Evolutionary conservation across 2,888 invertebrate species (phyloP).

Genomic region (Luffia ferchaultella): DNA sequence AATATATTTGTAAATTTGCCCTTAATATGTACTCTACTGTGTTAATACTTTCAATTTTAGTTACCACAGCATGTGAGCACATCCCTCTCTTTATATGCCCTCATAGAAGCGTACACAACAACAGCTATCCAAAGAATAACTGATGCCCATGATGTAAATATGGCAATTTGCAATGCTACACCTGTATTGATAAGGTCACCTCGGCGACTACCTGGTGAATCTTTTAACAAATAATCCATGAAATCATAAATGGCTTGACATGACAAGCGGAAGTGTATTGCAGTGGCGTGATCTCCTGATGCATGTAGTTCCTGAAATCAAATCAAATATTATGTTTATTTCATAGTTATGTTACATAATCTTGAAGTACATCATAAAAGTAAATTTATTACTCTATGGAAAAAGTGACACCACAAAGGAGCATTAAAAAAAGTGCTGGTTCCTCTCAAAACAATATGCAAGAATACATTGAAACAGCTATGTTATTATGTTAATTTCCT

Average conservation of each 20-base stretch:
- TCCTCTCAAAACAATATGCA: too few species aligned
- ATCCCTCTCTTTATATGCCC: constrained; percentile 52
- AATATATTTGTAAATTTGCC: too few species aligned
- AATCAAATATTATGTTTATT: neutral
- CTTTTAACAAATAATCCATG: constrained; percentile 83
- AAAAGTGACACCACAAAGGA: too few species aligned
- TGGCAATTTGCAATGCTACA: constrained; percentile 70
- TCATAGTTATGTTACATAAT: neutral
- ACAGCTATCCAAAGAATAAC: constrained; percentile 65
- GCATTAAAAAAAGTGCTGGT: too few species aligned
- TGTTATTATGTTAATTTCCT: too few species aligned
- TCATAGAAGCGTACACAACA: constrained; percentile 55
- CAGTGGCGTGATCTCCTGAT: constrained; percentile 65
- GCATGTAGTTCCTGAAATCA: constrained; percentile 45
- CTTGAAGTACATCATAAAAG: too few species aligned
- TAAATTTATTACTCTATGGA: neutral
- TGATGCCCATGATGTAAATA: constrained; percentile 70
- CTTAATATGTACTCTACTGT: too few species aligned
- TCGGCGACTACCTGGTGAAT: constrained; percentile 69
- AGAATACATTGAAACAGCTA: too few species aligned
- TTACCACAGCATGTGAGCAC: constrained; percentile 57
- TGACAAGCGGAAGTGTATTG: constrained; percentile 70
- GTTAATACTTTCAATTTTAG: too few species aligned
- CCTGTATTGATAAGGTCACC: constrained; percentile 79
- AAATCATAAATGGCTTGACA: constrained; percentile 83